These are phyloP conservation scores for Mystacides longicornis DNA, from an alignment of 2,888 invertebrate genomes.

Conservation along the genomic window DNA sequence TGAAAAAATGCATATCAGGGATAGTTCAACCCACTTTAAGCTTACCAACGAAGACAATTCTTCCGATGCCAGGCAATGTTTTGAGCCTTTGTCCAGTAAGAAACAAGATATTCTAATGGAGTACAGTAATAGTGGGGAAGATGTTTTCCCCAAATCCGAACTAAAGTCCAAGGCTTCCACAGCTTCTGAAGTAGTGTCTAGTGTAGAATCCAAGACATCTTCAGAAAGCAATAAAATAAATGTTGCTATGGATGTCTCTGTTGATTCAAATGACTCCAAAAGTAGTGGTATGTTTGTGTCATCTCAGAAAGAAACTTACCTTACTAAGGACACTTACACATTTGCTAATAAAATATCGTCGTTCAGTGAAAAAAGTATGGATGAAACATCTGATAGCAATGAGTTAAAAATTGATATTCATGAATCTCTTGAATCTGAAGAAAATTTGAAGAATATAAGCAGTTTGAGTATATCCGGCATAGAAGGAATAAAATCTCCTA, in stretches of 20 bases:
- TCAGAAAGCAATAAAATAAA: constrained; percentile 32
- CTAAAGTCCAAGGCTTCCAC: constrained; percentile 15
- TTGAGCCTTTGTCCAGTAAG: constrained; percentile 13
- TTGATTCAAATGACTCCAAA: constrained; percentile 28
- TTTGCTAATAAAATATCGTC: constrained; percentile 22
- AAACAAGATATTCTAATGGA: constrained; percentile 8
- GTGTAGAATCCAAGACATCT: constrained; percentile 38
- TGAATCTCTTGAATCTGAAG: constrained; percentile 12
- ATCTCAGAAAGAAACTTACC: constrained; percentile 38
- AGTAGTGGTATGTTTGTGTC: constrained; percentile 29
- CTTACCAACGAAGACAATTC: constrained; percentile 22
- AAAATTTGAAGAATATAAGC: constrained; percentile 5
- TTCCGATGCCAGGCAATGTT: constrained; percentile 23
- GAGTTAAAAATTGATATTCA: constrained; percentile 17
- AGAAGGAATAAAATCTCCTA: constrained; percentile 18
- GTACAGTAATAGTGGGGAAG: constrained; percentile 17
- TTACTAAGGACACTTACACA: constrained; percentile 26
- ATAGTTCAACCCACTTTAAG: constrained; percentile 11
- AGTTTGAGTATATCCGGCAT: constrained; percentile 10
- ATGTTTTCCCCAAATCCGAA: constrained; percentile 17
- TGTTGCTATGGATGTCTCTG: constrained; percentile 12
- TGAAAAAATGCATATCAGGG: constrained; percentile 9
- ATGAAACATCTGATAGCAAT: constrained; percentile 20
- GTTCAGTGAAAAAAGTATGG: constrained; percentile 15
- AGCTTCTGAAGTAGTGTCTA: constrained; percentile 31